Evolutionary conservation across 35 echinoderm and acorn worm genomes (phyloP), one percentile per base, ranked within the genome.

Genomic region (Holothuria glaberrima): DNA sequence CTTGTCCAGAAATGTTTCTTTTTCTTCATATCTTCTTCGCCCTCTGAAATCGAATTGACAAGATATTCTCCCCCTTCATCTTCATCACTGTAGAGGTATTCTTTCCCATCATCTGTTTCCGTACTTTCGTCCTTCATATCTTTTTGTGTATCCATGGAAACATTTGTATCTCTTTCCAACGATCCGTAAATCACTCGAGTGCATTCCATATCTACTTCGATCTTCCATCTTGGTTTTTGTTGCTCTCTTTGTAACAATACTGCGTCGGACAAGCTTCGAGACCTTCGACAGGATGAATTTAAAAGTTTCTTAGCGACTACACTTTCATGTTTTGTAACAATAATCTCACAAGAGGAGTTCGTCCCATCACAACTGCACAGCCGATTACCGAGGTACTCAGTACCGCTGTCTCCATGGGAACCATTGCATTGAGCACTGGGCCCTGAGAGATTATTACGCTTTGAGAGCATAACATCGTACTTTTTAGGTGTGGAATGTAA

Each of bases 211-310:
- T 84, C 80, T 3, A 84, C 80, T n/a, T 84, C 80, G 20, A 84
- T 84, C 58, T 84, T 84, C 80, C 80, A 84, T 84, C 61, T 84
- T 17, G 80, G 80, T 64, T 63, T 84, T 20, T 84, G 80, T 63
- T 52, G 33, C 25, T 32, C 32, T 22, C 28, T 63, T 32, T 31
- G 80, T 0, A 63, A 61, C 12, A 63, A 57, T 35, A 33, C 7
- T 36, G 20, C 36, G 25, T 82, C 77, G 48, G 77, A 82, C 59
- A 63, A 27, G 26, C 26, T 63, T 21, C 52, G 21, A 63, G 59
- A 84, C 80, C 28, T 64, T 17, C 80, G 25, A 48, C 30, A 30
- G 2, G 28, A 28, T 62, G 22, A 29, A 20, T 32, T 57, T 38
- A 84, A 84, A 6, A 34, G 52, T 17, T 30, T 84, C 46, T 84